Percentiles rank a stretch among this genome's conserved stretches.
Evolutionary conservation across 2,113 vertebrate species (phyloP).

Genomic region (Ceuthmochares aereus): DNA sequence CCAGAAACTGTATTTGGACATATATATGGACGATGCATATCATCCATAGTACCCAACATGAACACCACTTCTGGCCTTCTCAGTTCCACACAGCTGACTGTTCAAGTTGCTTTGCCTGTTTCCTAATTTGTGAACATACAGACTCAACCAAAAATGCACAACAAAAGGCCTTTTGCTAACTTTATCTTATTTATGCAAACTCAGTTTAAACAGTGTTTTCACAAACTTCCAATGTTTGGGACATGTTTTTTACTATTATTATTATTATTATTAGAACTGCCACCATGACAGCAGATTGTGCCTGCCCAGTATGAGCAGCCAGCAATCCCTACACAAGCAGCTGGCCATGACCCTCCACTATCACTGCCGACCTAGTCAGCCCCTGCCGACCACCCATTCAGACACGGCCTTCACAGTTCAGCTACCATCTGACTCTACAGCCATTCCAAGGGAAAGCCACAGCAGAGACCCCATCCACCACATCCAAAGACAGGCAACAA

Average conservation of each 20-base stretch:
- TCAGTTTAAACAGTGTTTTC: not conserved
- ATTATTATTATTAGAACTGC: not conserved
- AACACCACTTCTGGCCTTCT: not conserved
- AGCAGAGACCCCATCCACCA: not conserved
- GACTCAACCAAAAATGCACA: not conserved
- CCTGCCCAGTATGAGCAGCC: not conserved
- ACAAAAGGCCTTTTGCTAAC: not conserved
- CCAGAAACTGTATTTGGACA: not conserved
- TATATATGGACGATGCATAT: too few relatives aligned
- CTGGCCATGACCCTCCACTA: not conserved
- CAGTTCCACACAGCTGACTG: not conserved
- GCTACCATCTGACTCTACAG: not conserved
- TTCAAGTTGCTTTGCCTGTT: not conserved
- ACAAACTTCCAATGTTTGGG: not conserved
- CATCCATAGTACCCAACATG: not conserved
- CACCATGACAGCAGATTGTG: not conserved
- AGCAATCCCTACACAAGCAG: not conserved
- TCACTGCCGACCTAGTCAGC: not conserved
- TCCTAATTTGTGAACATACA: not conserved
- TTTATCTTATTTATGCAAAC: not conserved
- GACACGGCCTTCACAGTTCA: not conserved
- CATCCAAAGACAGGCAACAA: rapidly evolving
- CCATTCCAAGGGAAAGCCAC: not conserved
- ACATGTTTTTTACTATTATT: not conserved
- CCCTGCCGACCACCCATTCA: not conserved